Evolutionary conservation across 2,113 vertebrate genomes (phyloP), one percentile per base, ranked within the genome.

Genomic region (Dermatemys mawii): DNA sequence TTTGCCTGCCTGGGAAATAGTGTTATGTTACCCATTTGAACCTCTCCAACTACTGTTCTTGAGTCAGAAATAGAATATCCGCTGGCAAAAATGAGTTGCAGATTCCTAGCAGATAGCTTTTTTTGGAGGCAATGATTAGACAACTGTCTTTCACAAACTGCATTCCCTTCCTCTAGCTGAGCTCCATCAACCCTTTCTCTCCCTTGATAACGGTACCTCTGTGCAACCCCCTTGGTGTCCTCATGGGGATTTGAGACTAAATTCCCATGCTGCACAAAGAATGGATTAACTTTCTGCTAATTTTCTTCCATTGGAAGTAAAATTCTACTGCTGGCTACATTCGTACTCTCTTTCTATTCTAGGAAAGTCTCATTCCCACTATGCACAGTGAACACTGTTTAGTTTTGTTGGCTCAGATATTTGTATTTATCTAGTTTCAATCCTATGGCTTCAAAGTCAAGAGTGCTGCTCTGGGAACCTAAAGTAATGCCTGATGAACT

Each of bases 381-480:
- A 75, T 10, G 70, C 24, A 44, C 9, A 75, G 70, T 13, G 24
- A 87, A 78, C 54, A 79, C 48, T 21, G 0, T 29, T 54, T n/a
- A 17, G 32, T 60, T 88, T 73, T 75, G 67, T 29, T 54, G 75
- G 57, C 5, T 4, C 13, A 22, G 4, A 14, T 78, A 78, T 92
- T 94, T 93, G 57, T 38, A 94, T 93, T 73, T 12, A 26, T 84
- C 57, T 27, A 29, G 6, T 89, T 84, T 32, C 96, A 91, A 81
- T 41, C 92, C 70, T 26, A 81, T 93, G 46, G 80, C 38, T 70
- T 87, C 55, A 22, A 44, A 41, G 21, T 38, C n/a, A 21, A n/a
- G 49, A 81, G 79, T 92, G 96, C 87, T 95, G 94, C 92, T 57
- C 83, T 86, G 87, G 93, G 95, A 81, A 51, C 63, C 82, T 67